phyloP scores from a whole-genome alignment of 2,888 invertebrate species.

The Pasiphila rectangulata region DNA sequence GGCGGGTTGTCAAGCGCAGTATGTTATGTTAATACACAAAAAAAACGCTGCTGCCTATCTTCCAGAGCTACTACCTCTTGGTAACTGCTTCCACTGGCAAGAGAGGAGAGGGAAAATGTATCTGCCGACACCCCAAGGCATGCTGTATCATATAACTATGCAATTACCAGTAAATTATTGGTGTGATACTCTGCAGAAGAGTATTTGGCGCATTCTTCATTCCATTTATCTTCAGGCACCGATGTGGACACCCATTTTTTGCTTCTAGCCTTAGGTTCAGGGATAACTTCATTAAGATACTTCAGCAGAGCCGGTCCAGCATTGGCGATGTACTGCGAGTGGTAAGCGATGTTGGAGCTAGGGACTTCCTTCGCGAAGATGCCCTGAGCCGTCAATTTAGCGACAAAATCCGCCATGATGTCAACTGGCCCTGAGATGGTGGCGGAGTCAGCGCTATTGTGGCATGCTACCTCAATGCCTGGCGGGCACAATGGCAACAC shows the following conservation, averaged over 20 bases:
- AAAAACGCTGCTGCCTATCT: too few relatives aligned
- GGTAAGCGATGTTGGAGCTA: slow-evolving; percentile 93
- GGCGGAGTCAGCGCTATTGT: slow-evolving; percentile 87
- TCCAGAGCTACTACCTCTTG: too few relatives aligned
- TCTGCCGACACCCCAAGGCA: too few relatives aligned
- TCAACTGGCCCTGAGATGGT: slow-evolving; percentile 89
- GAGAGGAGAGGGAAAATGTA: too few relatives aligned
- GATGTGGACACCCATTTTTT: slow-evolving; percentile 91
- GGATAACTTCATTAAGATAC: slow-evolving; percentile 82
- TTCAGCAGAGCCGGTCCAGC: slow-evolving; percentile 77
- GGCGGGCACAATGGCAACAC: slow-evolving; percentile 64
- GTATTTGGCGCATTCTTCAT: slow-evolving; percentile 55
- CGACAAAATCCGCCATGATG: slow-evolving; percentile 80
- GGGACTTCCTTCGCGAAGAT: slow-evolving; percentile 60
- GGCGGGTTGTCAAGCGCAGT: too few relatives aligned
- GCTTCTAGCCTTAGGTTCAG: slow-evolving; percentile 83
- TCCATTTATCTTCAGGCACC: slow-evolving; percentile 77
- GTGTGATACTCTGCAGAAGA: slow-evolving; percentile 92
- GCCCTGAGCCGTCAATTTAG: slow-evolving; percentile 50
- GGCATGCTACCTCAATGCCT: slow-evolving; percentile 88
- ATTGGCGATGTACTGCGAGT: slow-evolving; percentile 87
- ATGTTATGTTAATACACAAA: too few relatives aligned
- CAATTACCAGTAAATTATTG: slow-evolving; percentile 87
- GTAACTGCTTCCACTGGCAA: too few relatives aligned
- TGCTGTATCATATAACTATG: too few relatives aligned